Evolutionary conservation across 2,797 vertebrate species (phyloP), one percentile per base, ranked within the genome.

Genomic region (Artibeus jamaicensis): DNA sequence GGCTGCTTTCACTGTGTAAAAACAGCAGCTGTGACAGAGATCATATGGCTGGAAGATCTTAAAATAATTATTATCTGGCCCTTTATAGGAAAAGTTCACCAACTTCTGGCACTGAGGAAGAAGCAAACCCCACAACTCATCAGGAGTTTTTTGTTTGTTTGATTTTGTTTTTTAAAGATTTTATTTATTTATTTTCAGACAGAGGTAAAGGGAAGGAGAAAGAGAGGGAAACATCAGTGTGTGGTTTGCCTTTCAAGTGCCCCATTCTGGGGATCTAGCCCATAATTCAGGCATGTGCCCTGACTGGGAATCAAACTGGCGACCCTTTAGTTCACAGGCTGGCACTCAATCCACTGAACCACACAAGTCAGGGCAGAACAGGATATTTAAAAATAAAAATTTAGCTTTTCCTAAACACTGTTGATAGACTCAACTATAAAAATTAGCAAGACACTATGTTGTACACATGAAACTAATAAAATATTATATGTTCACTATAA

Each of bases 351-450:
- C 57, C 57, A 59, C 57, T 59, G 57, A 57, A 29, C 10, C 57
- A 59, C 24, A 59, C 57, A 9, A 59, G 57, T 24, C 24, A 59
- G 24, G 9, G 57, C 26, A 91, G 21, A 88, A 55, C 8, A 88
- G 26, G 19, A 81, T 18, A 53, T 94, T 74, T 37, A 82, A 93
- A 92, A 96, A 44, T 34, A 87, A 82, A 92, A 92, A 71, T 19
- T 21, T 19, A 21, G 6, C 24, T 84, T 79, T 84, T 88, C 46
- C 71, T 95, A 93, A 93, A n/a, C 73, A 88, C 7, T 81, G 18
- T 5, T 83, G 24, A 70, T 37, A 42, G 8, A 77, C 78, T 44
- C 84, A 70, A 83, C 34, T 82, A 78, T 57, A 74, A 76, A 94
- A 92, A 68, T n/a, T 34, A 93, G 4, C 53, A 50, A 42, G 11